Base-by-base conservation (phyloP, 1,140 invertebrate species). In the Phortica variegata region DNA sequence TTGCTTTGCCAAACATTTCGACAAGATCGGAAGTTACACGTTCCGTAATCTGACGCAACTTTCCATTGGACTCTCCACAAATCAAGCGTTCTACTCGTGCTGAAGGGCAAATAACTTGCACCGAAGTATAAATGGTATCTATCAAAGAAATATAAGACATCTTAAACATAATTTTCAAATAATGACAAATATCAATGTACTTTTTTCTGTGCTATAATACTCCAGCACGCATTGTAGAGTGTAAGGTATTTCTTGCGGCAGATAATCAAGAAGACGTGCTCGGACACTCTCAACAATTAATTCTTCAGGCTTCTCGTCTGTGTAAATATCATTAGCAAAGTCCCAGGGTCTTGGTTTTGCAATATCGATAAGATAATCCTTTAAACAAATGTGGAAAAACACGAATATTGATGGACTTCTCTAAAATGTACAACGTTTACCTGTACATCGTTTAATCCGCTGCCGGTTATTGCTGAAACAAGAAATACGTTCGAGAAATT, bases 401-500 rank as follows among this genome's bases (percentile, higher is more conserved):
- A n/a, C n/a, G n/a, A n/a, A n/a, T n/a, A n/a, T n/a, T n/a, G n/a
- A 38, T 40, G 4, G 13, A 36, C 13, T 8, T 34, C 29, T 37
- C 8, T 7, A 33, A 10, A 2, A 19, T 18, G 8, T 16, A 47
- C 49, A n/a, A n/a, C n/a, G n/a, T n/a, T 50, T 79, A 91, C 88
- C 76, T 84, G 84, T 15, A 95, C 77, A 58, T 87, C 84, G 17
- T 82, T 77, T 26, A 93, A 72, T n/a, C 92, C 92, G 77, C 85
- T 84, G 36, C 85, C 84, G 39, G 83, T 84, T 23, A 93, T 69
- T 0, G 93, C 88, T 16, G 93, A 96, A 8, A 95, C 80, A 80
- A 96, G 87, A 69, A 97, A 97, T 16, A 97, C 85, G 65, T 90
- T 84, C 10, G 81, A 78, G 65, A 97, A 97, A 53, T 86, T 66